Evolutionary conservation across 2,888 invertebrate genomes (phyloP).

Genomic region (Laspeyria flexula): DNA sequence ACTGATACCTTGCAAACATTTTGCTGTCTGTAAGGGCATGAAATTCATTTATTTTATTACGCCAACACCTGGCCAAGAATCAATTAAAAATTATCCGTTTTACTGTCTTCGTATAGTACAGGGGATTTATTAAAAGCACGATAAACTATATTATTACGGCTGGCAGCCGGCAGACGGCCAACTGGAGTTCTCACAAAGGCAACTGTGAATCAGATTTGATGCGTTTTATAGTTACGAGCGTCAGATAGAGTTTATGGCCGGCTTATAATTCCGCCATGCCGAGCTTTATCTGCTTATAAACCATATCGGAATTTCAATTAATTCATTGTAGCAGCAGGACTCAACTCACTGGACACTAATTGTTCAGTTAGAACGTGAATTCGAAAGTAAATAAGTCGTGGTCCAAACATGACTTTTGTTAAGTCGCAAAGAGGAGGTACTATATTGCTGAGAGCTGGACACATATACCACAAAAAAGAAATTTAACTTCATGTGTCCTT

Average conservation of each 20-base stretch:
- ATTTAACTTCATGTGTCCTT: too few relatives aligned
- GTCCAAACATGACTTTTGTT: too few relatives aligned
- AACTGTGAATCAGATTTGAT: constrained; percentile 73
- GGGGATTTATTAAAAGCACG: constrained; percentile 69
- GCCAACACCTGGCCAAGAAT: constrained; percentile 70
- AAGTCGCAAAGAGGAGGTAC: too few relatives aligned
- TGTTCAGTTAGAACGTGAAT: constrained; percentile 18
- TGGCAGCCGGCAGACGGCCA: constrained; percentile 59
- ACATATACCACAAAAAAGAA: too few relatives aligned
- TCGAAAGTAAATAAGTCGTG: too few relatives aligned
- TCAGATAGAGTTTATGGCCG: constrained; percentile 68
- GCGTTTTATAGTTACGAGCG: constrained; percentile 72
- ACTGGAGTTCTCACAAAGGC: constrained; percentile 68
- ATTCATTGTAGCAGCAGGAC: constrained; percentile 35
- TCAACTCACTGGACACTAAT: constrained; percentile 18
- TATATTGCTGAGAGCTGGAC: too few relatives aligned
- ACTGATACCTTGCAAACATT: constrained; percentile 33
- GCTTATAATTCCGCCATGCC: constrained; percentile 55
- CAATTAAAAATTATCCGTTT: constrained; percentile 75
- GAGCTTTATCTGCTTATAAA: constrained; percentile 51
- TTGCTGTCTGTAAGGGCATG: constrained; percentile 48
- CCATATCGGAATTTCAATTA: constrained; percentile 51
- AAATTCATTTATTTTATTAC: constrained; percentile 64
- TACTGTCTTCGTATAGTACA: constrained; percentile 59
- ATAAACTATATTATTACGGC: constrained; percentile 70